phyloP scores from a whole-genome alignment of 35 echinoderm and acorn worm species.

The Anneissia japonica region DNA sequence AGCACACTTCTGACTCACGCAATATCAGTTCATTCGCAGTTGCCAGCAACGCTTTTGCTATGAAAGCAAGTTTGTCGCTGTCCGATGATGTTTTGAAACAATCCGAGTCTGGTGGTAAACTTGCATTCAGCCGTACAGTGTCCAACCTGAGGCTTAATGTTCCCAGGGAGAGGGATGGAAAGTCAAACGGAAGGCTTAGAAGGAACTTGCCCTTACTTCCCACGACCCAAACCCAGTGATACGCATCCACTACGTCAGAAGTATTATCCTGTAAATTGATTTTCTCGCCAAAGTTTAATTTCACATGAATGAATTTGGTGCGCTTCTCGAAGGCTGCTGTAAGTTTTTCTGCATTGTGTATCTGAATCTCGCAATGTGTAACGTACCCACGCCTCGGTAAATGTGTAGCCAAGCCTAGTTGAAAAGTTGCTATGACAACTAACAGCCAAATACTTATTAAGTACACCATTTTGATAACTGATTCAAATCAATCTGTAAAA shows the following conservation, averaged over 20 bases:
- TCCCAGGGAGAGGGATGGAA: not conserved
- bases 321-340: not conserved
- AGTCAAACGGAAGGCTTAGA: not conserved
- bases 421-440: not conserved
- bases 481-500: too few species aligned
- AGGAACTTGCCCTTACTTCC: not conserved
- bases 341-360: not conserved
- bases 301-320: not conserved
- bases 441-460: not conserved
- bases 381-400: too few species aligned
- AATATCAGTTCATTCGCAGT: not conserved
- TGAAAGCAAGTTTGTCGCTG: not conserved
- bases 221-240: not conserved
- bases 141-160: not conserved
- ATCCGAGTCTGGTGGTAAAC: not conserved
- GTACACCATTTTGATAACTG: not conserved
- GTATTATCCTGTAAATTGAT: not conserved
- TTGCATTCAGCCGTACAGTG: not conserved
- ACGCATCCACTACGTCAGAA: not conserved
- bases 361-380: not conserved
- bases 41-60: not conserved
- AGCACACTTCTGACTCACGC: not conserved
- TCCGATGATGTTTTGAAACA: not conserved
- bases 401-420: not conserved
- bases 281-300: not conserved